Evolutionary conservation across 2,113 vertebrate genomes (phyloP).

Genomic region (Enhydra lutris): DNA sequence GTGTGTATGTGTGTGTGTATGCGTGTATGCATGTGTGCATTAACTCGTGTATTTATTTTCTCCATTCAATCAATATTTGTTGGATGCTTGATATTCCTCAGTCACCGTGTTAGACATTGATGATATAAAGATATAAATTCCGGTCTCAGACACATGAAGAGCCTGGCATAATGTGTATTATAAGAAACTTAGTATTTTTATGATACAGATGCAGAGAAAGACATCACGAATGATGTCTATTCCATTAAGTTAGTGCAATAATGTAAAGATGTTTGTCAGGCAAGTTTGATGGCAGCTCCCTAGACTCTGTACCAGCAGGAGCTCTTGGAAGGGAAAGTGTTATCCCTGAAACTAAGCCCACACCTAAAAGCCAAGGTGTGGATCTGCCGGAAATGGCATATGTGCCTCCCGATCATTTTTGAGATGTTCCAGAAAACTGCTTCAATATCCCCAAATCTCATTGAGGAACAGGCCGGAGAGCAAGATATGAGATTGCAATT

Average conservation of each 20-base stretch:
- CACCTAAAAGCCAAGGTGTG: background rate
- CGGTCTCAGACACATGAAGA: background rate
- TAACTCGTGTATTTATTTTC: background rate
- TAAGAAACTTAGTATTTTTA: background rate
- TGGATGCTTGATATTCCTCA: background rate
- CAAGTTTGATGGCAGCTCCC: background rate
- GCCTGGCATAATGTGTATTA: background rate
- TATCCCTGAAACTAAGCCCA: background rate
- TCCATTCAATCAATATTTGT: background rate
- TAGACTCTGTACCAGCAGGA: background rate
- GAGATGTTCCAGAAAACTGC: background rate
- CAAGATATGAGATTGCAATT: background rate
- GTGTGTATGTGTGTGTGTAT: background rate
- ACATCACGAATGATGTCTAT: background rate
- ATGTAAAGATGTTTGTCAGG: background rate
- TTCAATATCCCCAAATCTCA: background rate
- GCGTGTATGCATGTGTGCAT: background rate
- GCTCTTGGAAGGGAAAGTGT: background rate
- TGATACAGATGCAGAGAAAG: background rate
- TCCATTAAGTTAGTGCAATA: background rate
- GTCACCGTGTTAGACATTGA: background rate
- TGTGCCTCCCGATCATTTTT: background rate
- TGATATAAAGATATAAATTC: background rate
- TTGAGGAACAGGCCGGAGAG: background rate
- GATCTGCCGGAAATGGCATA: background rate